Percentiles rank a stretch among this genome's conserved stretches.
These are phyloP conservation scores for Takifugu bimaculatus DNA, from an alignment of 2,113 vertebrate genomes.

Conservation along the genomic window DNA sequence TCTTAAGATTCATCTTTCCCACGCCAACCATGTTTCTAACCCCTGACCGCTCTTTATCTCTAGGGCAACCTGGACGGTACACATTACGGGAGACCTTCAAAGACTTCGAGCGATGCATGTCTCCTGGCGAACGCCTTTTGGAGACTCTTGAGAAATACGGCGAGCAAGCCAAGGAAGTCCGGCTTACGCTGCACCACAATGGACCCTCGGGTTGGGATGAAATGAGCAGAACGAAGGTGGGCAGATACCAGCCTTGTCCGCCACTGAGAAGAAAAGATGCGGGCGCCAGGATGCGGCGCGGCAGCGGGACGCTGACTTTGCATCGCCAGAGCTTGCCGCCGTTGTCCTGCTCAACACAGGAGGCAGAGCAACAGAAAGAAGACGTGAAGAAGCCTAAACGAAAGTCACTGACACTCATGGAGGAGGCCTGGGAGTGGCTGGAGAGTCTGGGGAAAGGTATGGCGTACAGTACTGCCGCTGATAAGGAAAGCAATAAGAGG, in stretches of 20 bases:
- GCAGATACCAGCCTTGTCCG: conserved; percentile 50
- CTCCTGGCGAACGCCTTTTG: conserved; percentile 64
- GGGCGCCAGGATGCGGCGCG: conserved; percentile 27
- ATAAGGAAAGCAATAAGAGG: conserved; percentile 57
- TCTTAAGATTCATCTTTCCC: not conserved
- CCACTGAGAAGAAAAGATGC: conserved; percentile 60
- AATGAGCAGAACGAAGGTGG: conserved; percentile 23
- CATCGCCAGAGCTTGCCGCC: conserved; percentile 75
- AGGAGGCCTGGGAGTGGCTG: conserved; percentile 78
- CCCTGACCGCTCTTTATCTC: not conserved
- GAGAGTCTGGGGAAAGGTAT: conserved; percentile 69
- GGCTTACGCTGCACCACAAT: conserved; percentile 68
- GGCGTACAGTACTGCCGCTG: conserved; percentile 54
- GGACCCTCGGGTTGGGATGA: conserved; percentile 51
- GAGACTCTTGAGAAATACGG: conserved; percentile 75
- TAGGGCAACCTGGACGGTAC: conserved; percentile 77
- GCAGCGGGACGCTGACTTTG: conserved; percentile 36
- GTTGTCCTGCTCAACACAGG: conserved; percentile 41
- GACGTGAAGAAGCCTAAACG: conserved; percentile 69
- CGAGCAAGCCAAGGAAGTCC: conserved; percentile 72
- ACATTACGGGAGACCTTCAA: conserved; percentile 75
- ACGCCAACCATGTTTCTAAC: not conserved
- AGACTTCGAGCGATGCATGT: conserved; percentile 73
- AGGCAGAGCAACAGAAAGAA: conserved; percentile 36
- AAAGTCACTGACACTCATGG: conserved; percentile 76